Base-by-base conservation (phyloP, 2,888 invertebrate genomes). In the Malthinus seriepunctatus region DNA sequence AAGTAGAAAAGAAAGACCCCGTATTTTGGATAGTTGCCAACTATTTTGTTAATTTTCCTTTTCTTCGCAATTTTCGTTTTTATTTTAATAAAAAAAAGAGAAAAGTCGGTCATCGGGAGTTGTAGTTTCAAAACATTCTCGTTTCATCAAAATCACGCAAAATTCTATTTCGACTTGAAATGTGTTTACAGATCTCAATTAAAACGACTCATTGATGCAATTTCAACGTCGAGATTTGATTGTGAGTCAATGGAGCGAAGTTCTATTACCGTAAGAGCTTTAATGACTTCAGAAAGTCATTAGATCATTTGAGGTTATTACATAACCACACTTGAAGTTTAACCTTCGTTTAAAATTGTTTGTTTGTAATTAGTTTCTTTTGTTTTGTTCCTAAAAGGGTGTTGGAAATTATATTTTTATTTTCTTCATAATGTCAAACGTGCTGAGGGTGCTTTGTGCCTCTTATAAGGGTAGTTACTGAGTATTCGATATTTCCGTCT, bases 1-100 rank as follows among this genome's bases (percentile, higher is more conserved):
- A 71, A 71, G 72, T 70, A 70, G 63, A 60, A 60, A 58, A 70
- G 63, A 60, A 60, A 58, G 46, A 56, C 57, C 60, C 53, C 62
- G 52, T 57, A 60, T 42, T 60, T 42, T 42, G 39, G 39, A 14
- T 23, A 42, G 23, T 42, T 42, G 39, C 39, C 39, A 42, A 42
- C 39, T 23, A 23, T 23, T n/a, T 42, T 42, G 39, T 15, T 42
- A 42, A 42, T 35, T 4, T 42, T 42, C 23, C 39, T 23, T 15
- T 42, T 42, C 39, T 42, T 42, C 39, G 23, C 23, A 42, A 42
- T 15, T 42, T 9, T 42, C 39, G 15, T 12, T 15, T 15, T 42
- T 42, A 14, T 15, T 42, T 42, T 15, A 42, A 42, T 23, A 23
- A 42, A 14, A 42, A 42, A 15, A 23, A 42, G n/a, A 42, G 12